Evolutionary conservation across 2,888 invertebrate species (phyloP).

Genomic region (Resseliella maxima): DNA sequence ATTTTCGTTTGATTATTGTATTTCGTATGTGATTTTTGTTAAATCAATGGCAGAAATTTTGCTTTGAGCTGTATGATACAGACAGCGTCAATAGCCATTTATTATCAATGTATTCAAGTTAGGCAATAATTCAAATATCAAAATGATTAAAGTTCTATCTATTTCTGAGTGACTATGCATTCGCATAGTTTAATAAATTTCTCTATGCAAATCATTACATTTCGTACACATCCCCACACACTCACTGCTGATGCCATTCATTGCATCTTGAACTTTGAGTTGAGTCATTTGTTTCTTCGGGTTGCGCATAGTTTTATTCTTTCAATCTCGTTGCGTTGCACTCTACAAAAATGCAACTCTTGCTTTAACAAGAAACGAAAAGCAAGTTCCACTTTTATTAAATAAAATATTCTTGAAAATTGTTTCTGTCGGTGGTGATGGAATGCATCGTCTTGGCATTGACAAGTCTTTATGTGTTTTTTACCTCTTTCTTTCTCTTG

Average conservation of each 20-base stretch:
- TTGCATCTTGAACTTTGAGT: neutral
- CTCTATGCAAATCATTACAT: neutral
- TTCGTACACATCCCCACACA: neutral
- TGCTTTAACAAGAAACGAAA: neutral
- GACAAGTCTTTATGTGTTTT: neutral
- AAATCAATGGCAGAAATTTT: no score
- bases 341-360: neutral
- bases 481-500: neutral
- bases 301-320: neutral
- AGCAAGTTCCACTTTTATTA: neutral
- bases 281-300: neutral
- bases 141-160: neutral
- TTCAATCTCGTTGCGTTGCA: neutral
- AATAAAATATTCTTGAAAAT: conserved; percentile 25
- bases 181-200: neutral
- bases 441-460: neutral
- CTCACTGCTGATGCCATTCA: neutral
- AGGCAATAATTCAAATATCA: no score
- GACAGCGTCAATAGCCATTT: no score
- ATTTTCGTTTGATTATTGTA: neutral
- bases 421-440: conserved; percentile 3
- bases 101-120: no score
- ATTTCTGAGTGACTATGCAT: neutral
- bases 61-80: no score
- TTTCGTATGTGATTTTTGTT: neutral